Evolutionary conservation across 2,113 vertebrate species (phyloP), one percentile per base, ranked within the genome.

Genomic region (Scopus umbretta): DNA sequence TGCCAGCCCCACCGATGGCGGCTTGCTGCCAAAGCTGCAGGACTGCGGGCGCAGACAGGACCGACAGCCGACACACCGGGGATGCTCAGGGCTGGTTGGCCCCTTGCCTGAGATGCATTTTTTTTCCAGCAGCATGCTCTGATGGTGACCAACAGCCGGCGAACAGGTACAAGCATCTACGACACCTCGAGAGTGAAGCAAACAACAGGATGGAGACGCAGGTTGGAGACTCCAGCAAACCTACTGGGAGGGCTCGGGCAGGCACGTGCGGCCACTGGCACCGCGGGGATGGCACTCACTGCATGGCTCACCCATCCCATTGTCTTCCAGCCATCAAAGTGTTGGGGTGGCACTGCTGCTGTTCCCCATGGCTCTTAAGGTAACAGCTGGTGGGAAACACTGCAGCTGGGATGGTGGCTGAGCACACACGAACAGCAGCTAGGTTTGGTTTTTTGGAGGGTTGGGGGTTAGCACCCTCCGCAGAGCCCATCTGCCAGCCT

Each of bases 321-420:
- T 13, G 0, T 45, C 65, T 27, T 4, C n/a, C 55, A 13, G 56
- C 25, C 45, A 5, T 5, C 42, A 2, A 6, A 1, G 49, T 1
- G 3, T 17, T 2, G 16, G 38, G 75, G 55, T 21, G 78, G 47
- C 5, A 3, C 5, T 7, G 80, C 29, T 30, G 58, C 29, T 3
- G 0, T 45, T 56, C 5, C 27, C 45, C 21, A 2, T 2, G 16
- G 59, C 47, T 42, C 3, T 0, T 3, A 27, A 50, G 61, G 55
- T 6, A 88, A 26, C 66, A 59, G 45, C 17, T 3, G 1, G 50
- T 2, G 52, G 68, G 79, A 29, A 8, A 29, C 1, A 2, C 88
- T 7, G 26, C 63, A 10, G 73, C 63, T 79, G 7, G 70, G 68
- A 53, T 14, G 1, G 3, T 1, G 25, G 71, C 86, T 2, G 53